Evolutionary conservation across 64 coral and sea anemone genomes (phyloP).

Genomic region (Stichodactyla mertensii): DNA sequence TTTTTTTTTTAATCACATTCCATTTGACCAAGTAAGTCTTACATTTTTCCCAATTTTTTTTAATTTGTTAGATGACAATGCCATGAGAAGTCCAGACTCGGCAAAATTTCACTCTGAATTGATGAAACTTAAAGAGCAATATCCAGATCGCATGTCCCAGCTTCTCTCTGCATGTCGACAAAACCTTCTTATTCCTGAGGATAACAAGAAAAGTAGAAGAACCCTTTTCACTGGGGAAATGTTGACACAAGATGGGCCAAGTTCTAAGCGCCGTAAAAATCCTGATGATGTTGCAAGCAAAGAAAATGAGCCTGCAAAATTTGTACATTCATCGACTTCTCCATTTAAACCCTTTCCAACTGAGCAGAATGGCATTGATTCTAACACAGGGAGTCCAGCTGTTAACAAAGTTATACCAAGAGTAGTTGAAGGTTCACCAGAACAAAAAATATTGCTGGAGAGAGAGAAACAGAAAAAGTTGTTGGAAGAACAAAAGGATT

Average conservation of each 20-base stretch:
- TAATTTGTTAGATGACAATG: not conserved
- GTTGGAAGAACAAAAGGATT: conserved; percentile 69
- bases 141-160: conserved; percentile 94
- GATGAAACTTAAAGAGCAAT: conserved; percentile 85
- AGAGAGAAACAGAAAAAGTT: conserved; percentile 82
- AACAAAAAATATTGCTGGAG: conserved; percentile 73
- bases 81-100: conserved; percentile 70
- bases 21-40: not conserved
- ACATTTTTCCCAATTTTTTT: not conserved
- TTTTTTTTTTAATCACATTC: not conserved
- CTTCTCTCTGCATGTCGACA: conserved; percentile 67
- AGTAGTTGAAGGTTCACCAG: conserved; percentile 33
- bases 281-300: conserved; percentile 29
- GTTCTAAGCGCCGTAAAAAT: conserved; percentile 51
- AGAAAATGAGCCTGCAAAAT: conserved; percentile 33
- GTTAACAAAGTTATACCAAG: not conserved
- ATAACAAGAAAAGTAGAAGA: conserved; percentile 69
- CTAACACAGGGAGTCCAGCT: not conserved
- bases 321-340: conserved; percentile 60
- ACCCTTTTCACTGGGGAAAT: conserved; percentile 54
- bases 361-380: not conserved
- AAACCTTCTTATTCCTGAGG: conserved; percentile 8
- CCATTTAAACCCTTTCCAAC: conserved; percentile 34
- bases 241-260: conserved; percentile 12
- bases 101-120: conserved; percentile 86